phyloP scores from a whole-genome alignment of 2,888 invertebrate species.

The Ichneumon xanthorius region DNA sequence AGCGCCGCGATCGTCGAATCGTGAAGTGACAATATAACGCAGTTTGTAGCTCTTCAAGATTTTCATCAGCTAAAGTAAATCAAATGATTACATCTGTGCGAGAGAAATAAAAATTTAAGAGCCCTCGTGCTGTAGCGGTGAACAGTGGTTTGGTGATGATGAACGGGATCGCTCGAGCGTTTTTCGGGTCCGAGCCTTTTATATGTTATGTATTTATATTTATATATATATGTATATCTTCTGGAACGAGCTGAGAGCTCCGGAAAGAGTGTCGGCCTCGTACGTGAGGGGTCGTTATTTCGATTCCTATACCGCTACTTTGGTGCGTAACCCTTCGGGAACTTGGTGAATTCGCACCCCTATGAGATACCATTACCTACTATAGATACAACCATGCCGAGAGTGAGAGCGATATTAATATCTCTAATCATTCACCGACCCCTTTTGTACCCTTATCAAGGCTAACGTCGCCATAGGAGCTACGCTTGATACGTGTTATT shows the following conservation, averaged over 20 bases:
- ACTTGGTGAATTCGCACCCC: slow-evolving; percentile 78
- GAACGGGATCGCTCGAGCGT: background rate
- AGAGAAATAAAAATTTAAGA: slow-evolving; percentile 4
- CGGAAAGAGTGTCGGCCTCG: slow-evolving; percentile 21
- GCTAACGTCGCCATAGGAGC: slow-evolving; percentile 77
- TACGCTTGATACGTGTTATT: slow-evolving; percentile 82
- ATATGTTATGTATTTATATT: slow-evolving; percentile 24
- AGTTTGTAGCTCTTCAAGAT: background rate
- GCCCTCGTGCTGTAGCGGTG: background rate
- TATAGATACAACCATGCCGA: slow-evolving; percentile 40
- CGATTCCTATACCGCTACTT: slow-evolving; percentile 28
- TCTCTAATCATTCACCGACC: slow-evolving; percentile 84
- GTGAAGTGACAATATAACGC: slow-evolving; percentile 34
- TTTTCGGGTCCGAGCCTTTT: slow-evolving; percentile 12
- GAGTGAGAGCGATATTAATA: slow-evolving; percentile 81
- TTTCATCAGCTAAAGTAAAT: slow-evolving; percentile 35
- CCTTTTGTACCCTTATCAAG: slow-evolving; percentile 83
- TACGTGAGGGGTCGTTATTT: slow-evolving; percentile 34
- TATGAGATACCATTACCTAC: slow-evolving; percentile 52
- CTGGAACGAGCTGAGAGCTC: background rate
- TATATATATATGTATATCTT: slow-evolving; percentile 13
- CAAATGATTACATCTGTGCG: slow-evolving; percentile 30
- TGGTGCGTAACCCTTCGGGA: slow-evolving; percentile 40
- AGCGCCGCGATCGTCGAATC: slow-evolving; percentile 17
- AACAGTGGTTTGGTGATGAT: background rate